These are phyloP conservation scores for Rhagonycha lutea DNA, from an alignment of 2,888 invertebrate genomes.

Conservation along the genomic window DNA sequence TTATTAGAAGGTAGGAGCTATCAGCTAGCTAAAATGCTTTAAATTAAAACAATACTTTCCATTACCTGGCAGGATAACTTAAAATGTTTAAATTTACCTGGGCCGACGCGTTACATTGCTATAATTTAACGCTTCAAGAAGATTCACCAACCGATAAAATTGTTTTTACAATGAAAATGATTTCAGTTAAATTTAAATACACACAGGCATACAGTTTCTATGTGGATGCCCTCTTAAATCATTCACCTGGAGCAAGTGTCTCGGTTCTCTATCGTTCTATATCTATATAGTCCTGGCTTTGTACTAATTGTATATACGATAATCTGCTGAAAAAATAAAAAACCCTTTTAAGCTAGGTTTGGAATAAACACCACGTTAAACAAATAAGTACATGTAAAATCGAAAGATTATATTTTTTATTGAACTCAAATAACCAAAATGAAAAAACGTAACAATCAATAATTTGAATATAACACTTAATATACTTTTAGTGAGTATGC, in stretches of 20 bases:
- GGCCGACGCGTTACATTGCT: background rate
- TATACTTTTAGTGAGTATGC: slow-evolving; percentile 14
- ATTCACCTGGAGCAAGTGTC: background rate
- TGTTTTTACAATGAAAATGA: background rate
- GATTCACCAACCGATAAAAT: background rate
- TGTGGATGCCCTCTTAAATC: background rate
- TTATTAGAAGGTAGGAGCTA: too few relatives aligned
- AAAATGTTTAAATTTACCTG: too few relatives aligned
- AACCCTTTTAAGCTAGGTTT: background rate
- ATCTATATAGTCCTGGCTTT: background rate
- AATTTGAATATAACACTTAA: slow-evolving; percentile 11
- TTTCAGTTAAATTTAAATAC: background rate
- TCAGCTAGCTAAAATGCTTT: too few relatives aligned
- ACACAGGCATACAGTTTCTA: too few relatives aligned
- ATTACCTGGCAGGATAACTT: too few relatives aligned
- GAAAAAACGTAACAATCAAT: slow-evolving; percentile 10
- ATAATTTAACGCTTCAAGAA: too few relatives aligned
- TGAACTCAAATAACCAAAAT: background rate
- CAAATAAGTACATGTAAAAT: background rate
- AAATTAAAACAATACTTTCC: too few relatives aligned
- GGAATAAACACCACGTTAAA: background rate
- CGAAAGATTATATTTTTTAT: background rate
- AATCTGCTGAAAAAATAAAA: background rate
- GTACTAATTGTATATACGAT: background rate
- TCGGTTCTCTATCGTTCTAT: background rate